phyloP scores from a whole-genome alignment of 1,140 invertebrate species.

The Zaprionus taronus region DNA sequence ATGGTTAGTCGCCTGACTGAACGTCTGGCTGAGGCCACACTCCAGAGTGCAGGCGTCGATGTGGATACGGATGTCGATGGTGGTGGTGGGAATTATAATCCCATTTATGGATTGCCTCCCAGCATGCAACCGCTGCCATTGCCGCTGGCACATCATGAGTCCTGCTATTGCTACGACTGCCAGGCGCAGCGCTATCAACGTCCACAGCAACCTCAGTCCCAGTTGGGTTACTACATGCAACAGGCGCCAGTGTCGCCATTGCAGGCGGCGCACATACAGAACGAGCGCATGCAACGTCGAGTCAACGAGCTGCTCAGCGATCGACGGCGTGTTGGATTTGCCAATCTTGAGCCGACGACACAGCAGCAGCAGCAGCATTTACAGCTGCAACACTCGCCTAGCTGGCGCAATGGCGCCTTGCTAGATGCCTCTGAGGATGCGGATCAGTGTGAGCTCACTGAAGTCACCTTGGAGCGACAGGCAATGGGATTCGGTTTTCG shows the following conservation, averaged over 20 bases:
- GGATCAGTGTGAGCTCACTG: conserved; percentile 90
- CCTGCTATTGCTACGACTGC: conserved; percentile 82
- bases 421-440: conserved; percentile 71
- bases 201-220: conserved; percentile 31
- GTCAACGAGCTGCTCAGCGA: conserved; percentile 80
- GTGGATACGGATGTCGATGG: conserved; percentile 46
- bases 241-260: conserved; percentile 61
- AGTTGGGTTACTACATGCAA: conserved; percentile 58
- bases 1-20: conserved; percentile 77
- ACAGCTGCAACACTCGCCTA: conserved; percentile 64
- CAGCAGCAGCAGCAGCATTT: conserved; percentile 43
- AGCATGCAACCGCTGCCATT: conserved; percentile 71
- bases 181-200: conserved; percentile 75
- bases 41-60: conserved; percentile 35
- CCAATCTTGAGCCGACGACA: conserved; percentile 70
- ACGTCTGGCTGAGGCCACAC: conserved; percentile 72
- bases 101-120: conserved; percentile 73
- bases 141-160: conserved; percentile 73
- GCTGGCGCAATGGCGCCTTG: conserved; percentile 71
- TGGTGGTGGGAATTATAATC: conserved; percentile 51
- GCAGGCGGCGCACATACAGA: conserved; percentile 79
- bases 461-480: conserved; percentile 92
- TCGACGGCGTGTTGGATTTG: conserved; percentile 74
- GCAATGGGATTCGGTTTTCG: conserved; percentile 98
- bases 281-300: conserved; percentile 78